Percentiles rank a stretch among this genome's conserved stretches.
Conservation (phyloP, 2,888 invertebrate genomes). For the Hypercompe scribonia region DNA sequence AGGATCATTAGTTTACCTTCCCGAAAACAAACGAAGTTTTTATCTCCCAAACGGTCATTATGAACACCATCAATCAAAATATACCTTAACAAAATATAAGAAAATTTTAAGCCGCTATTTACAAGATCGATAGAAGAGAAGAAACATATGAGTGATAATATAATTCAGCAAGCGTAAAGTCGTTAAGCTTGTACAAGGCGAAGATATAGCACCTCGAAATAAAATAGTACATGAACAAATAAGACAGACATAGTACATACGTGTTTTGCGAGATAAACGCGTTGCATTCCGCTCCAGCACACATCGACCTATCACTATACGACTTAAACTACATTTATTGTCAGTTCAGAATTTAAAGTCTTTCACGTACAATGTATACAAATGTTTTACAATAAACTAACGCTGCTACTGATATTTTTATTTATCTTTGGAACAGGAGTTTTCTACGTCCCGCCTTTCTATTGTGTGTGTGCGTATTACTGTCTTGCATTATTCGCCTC, state of each 20-base stretch:
- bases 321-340: conserved; percentile 67
- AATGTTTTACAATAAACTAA: conserved; percentile 51
- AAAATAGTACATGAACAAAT: conserved; percentile 65
- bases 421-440: conserved; percentile 66
- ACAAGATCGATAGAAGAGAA: conserved; percentile 8
- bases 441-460: conserved; percentile 65
- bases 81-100: conserved; percentile 36
- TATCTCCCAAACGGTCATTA: conserved; percentile 38
- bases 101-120: conserved; percentile 33
- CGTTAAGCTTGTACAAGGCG: conserved; percentile 60
- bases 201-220: conserved; percentile 63
- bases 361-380: conserved; percentile 54
- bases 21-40: conserved; percentile 11
- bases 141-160: conserved; percentile 64
- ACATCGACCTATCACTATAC: conserved; percentile 51
- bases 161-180: conserved; percentile 61
- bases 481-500: conserved; percentile 80
- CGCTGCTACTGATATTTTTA: conserved; percentile 42
- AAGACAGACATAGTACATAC: conserved; percentile 73
- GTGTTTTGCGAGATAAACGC: conserved; percentile 61
- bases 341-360: conserved; percentile 66
- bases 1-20: neutral
- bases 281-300: conserved; percentile 47
- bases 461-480: conserved; percentile 64
- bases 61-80: conserved; percentile 44